Conservation (phyloP, 2,888 invertebrate species). For the Meteorus cinctellus region DNA sequence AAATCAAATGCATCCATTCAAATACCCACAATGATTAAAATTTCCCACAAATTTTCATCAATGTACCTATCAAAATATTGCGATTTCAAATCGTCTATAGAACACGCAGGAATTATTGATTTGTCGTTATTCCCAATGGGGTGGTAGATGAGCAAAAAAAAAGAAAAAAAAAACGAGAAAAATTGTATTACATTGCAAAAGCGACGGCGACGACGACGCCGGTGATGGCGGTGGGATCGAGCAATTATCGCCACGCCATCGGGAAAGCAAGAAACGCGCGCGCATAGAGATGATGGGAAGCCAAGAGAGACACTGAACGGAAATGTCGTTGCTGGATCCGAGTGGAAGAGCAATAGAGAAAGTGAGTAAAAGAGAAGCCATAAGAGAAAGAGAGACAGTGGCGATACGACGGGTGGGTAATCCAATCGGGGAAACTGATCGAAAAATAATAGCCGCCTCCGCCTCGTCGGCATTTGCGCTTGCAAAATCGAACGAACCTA, state of each 20-base stretch:
- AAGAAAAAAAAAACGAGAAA: slow-evolving; percentile 23
- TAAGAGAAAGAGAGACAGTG: slow-evolving; percentile 28
- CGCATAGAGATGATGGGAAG: slow-evolving; percentile 17
- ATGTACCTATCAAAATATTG: neutral
- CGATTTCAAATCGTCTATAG: neutral
- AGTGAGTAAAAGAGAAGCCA: neutral
- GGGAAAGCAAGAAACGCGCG: slow-evolving; percentile 29
- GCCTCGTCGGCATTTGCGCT: slow-evolving; percentile 41
- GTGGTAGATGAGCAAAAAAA: neutral
- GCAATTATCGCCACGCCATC: slow-evolving; percentile 26
- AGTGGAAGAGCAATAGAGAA: neutral
- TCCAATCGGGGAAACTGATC: slow-evolving; percentile 72
- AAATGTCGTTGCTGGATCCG: slow-evolving; percentile 14
- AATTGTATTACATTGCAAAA: slow-evolving; percentile 22
- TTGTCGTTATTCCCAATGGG: neutral
- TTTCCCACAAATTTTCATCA: no score
- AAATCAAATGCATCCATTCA: no score
- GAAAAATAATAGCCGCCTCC: slow-evolving; percentile 70
- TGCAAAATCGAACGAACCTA: slow-evolving; percentile 8
- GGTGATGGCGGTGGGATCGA: slow-evolving; percentile 25
- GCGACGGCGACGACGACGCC: neutral
- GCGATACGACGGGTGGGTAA: slow-evolving; percentile 60
- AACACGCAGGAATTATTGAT: slow-evolving; percentile 9
- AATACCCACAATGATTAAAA: no score
- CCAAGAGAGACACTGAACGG: slow-evolving; percentile 8